Conservation (phyloP, 2,113 vertebrate species). For the Elaphurus davidianus region DNA sequence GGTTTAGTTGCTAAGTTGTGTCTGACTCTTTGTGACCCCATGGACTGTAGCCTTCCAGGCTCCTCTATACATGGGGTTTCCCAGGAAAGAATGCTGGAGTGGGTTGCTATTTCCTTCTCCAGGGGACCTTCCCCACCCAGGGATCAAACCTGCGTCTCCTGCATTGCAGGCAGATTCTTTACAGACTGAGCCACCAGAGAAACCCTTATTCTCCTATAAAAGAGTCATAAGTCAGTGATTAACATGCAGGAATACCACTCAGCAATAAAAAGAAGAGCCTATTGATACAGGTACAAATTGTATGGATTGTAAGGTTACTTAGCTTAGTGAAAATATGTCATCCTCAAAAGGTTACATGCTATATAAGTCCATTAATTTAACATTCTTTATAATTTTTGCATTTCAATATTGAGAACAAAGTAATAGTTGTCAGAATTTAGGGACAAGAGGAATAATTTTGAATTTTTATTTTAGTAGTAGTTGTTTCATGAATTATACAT, state of each 20-base stretch:
- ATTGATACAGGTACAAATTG: background rate
- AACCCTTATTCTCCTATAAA: background rate
- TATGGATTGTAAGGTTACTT: background rate
- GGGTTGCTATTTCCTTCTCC: background rate
- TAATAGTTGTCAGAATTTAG: background rate
- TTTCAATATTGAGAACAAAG: background rate
- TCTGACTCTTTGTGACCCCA: background rate
- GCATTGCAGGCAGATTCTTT: background rate
- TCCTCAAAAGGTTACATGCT: background rate
- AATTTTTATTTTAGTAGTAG: background rate
- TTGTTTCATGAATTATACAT: background rate
- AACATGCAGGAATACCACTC: background rate
- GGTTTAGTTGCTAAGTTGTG: background rate
- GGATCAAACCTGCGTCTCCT: background rate
- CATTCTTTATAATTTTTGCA: background rate
- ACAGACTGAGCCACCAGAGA: background rate
- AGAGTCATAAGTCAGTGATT: background rate
- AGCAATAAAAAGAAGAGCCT: background rate
- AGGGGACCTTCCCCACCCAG: background rate
- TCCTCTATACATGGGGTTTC: background rate
- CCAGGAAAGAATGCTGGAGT: background rate
- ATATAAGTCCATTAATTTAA: background rate
- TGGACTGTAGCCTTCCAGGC: background rate
- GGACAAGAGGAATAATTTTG: background rate
- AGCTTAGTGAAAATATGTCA: background rate